Evolutionary conservation across 2,797 vertebrate genomes (phyloP), one percentile per base, ranked within the genome.

Genomic region (Halcyon smyrnensis): DNA sequence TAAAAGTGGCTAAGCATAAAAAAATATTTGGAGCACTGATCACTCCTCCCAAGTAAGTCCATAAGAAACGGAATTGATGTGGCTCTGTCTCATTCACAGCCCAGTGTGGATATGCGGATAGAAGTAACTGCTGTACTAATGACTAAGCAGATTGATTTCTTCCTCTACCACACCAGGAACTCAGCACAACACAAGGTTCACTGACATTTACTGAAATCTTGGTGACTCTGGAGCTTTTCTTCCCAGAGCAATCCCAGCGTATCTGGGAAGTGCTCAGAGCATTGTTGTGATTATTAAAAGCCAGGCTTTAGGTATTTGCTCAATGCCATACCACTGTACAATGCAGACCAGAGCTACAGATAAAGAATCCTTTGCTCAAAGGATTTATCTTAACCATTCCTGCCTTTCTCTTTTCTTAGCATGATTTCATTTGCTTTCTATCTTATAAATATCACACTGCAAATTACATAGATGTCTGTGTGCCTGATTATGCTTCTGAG

Each of bases 1-100:
- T 41, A 80, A 77, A 62, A 0, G 0, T 69, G 46, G 11, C 0
- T 0, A 91, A 77, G 20, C 8, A 30, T 36, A 15, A 25, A 27
- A 34, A 37, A 39, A 34, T 24, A 60, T 48, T 1, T 4, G 16
- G 9, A 25, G 48, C 11, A 12, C 12, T 70, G 34, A 11, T 50
- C 25, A 15, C 19, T 50, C 18, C 27, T 67, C 54, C 45, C 59
- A 34, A 6, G 27, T 25, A 30, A 39, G 13, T 45, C 46, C 11
- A 2, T 50, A 69, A 77, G 75, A 77, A 80, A 69, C 14, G 27
- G 12, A 39, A 16, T 63, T 7, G 0, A 27, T 69, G 18, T 3
- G 4, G 4, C 39, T 12, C 36, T 59, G 20, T 57, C 37, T 43
- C 28, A 43, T 4, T 0, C 34, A 39, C 1, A 3, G 28, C 37